phyloP scores from a whole-genome alignment of 2,113 vertebrate species.

The Plotosus lineatus region DNA sequence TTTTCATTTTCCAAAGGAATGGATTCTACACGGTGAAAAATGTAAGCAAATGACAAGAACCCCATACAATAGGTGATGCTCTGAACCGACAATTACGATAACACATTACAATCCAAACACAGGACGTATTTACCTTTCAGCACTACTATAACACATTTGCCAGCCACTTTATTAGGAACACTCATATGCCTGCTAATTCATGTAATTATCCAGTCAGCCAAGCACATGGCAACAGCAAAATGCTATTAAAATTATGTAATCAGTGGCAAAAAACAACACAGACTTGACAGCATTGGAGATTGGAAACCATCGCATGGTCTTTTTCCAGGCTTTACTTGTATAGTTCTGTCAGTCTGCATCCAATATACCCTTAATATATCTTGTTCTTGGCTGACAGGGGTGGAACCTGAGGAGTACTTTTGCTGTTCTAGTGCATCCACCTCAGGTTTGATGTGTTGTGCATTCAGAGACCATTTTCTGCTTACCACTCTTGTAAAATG shows the following conservation, averaged over 20 bases:
- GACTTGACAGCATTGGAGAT: background rate
- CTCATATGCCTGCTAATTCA: background rate
- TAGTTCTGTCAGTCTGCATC: background rate
- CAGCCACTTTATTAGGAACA: background rate
- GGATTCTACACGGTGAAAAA: background rate
- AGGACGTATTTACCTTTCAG: background rate
- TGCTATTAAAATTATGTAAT: background rate
- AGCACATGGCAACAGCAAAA: background rate
- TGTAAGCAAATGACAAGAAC: background rate
- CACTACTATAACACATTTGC: background rate
- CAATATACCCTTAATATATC: background rate
- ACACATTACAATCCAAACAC: background rate
- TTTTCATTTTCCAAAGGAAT: background rate
- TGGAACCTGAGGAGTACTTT: background rate
- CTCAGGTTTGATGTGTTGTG: background rate
- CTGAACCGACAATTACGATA: background rate
- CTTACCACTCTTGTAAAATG: background rate
- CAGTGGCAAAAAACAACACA: background rate
- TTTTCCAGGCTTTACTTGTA: background rate
- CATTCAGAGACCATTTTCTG: background rate
- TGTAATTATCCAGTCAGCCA: background rate
- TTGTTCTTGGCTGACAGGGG: background rate
- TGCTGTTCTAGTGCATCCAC: background rate
- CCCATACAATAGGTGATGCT: background rate
- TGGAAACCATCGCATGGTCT: background rate